These are phyloP conservation scores for Sogatella furcifera DNA, from an alignment of 1,140 invertebrate genomes.

Conservation along the genomic window DNA sequence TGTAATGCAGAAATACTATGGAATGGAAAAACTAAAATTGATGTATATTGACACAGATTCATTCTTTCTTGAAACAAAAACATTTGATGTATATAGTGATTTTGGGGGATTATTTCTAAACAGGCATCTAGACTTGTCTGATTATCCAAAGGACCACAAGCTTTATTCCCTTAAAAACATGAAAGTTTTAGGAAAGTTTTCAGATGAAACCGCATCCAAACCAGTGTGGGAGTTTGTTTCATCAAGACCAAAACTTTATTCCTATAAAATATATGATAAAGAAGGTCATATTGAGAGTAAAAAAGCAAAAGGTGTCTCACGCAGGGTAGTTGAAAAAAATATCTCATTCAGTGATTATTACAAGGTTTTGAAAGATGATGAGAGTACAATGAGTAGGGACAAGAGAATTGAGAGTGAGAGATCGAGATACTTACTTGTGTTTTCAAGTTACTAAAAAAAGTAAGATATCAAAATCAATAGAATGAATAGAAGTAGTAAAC, in stretches of 20 bases:
- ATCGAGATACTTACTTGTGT: background rate
- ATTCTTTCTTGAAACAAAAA: slow-evolving; percentile 28
- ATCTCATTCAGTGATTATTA: slow-evolving; percentile 16
- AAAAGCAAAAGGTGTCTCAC: slow-evolving; percentile 26
- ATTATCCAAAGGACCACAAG: slow-evolving; percentile 18
- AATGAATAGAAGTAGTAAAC: too few species aligned
- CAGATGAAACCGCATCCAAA: slow-evolving; percentile 35
- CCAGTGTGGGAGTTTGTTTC: slow-evolving; percentile 33
- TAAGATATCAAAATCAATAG: slow-evolving; percentile 8
- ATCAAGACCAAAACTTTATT: slow-evolving; percentile 35
- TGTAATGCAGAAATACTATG: slow-evolving; percentile 5
- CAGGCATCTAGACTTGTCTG: slow-evolving; percentile 17
- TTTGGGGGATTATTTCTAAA: slow-evolving; percentile 7
- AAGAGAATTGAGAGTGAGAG: too few species aligned
- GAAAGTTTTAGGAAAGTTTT: slow-evolving; percentile 39
- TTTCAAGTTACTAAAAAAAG: slow-evolving; percentile 11
- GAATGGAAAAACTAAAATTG: slow-evolving; percentile 20
- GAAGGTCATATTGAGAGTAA: slow-evolving; percentile 6
- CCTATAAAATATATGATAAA: slow-evolving; percentile 20
- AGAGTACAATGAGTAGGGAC: background rate
- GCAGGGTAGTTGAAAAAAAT: slow-evolving; percentile 14
- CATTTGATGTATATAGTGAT: slow-evolving; percentile 17
- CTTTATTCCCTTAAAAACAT: slow-evolving; percentile 23
- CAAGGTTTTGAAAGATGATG: slow-evolving; percentile 8
- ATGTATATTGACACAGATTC: slow-evolving; percentile 33